Evolutionary conservation across 2,888 invertebrate genomes (phyloP).

Genomic region (Candidula unifasciata): DNA sequence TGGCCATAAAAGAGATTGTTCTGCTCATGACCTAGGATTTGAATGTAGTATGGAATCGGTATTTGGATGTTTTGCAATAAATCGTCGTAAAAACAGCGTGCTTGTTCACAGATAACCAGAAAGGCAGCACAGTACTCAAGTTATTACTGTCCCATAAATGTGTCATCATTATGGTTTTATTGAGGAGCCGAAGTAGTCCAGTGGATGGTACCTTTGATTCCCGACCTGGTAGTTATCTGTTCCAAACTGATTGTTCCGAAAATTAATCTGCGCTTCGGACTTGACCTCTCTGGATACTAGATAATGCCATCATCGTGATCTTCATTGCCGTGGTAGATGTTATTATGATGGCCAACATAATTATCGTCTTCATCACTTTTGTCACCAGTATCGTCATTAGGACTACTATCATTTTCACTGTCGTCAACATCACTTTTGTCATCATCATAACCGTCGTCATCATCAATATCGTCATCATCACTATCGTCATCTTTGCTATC

Average conservation of each 20-base stretch:
- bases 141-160: no score
- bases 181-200: no score
- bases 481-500: background rate
- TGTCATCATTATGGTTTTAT: no score
- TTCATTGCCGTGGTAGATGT: background rate
- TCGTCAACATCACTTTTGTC: background rate
- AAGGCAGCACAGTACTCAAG: no score
- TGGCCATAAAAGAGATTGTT: background rate
- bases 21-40: background rate
- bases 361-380: background rate
- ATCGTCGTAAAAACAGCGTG: background rate
- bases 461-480: background rate
- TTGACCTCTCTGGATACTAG: no score
- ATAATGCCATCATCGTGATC: background rate
- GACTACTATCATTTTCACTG: background rate
- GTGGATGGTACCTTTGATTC: no score
- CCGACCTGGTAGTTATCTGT: no score
- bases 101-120: no score
- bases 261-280: no score
- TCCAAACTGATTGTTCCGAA: no score
- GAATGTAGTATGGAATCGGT: background rate
- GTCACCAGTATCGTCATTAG: background rate
- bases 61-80: background rate
- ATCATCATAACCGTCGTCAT: background rate
- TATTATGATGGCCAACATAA: background rate